A percentile compares a stretch with the other conserved stretches of the same genome.
Conservation (phyloP, 1,140 invertebrate genomes). For the Nylanderia fulva region DNA sequence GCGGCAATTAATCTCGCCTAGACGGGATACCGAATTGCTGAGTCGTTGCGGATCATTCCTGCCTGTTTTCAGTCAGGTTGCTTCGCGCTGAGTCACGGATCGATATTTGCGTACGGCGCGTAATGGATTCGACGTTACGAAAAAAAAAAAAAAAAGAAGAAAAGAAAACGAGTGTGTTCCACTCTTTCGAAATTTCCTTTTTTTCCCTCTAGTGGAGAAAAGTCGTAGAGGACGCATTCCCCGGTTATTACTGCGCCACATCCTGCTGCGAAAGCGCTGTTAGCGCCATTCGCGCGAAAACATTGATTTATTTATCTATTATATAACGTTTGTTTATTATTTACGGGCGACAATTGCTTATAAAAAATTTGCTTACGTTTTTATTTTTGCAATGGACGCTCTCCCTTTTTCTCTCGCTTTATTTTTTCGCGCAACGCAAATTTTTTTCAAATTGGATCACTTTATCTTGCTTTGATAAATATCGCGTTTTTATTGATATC, state of each 20-base stretch:
- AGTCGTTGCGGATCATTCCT: background rate
- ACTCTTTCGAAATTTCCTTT: slow-evolving; percentile 16
- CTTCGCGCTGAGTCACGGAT: slow-evolving; percentile 14
- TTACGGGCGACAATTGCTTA: slow-evolving; percentile 10
- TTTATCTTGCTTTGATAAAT: background rate
- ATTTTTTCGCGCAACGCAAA: background rate
- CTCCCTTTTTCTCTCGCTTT: background rate
- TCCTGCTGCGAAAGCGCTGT: background rate
- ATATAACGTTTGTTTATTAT: slow-evolving; percentile 22
- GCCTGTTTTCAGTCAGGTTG: background rate
- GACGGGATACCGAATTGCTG: background rate
- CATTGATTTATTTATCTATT: slow-evolving; percentile 44
- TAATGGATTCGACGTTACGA: slow-evolving; percentile 42
- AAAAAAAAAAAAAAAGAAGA: slow-evolving; percentile 18
- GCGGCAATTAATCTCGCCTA: slow-evolving; percentile 10
- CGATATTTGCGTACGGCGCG: slow-evolving; percentile 11
- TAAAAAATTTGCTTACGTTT: background rate
- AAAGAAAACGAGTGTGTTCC: background rate
- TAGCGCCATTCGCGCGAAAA: background rate
- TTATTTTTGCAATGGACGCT: background rate
- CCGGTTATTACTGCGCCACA: slow-evolving; percentile 7
- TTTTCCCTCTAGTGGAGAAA: background rate
- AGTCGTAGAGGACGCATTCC: background rate
- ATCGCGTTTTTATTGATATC: background rate
- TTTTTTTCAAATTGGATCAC: slow-evolving; percentile 3